Evolutionary conservation across 1,140 invertebrate genomes (phyloP), one percentile per base, ranked within the genome.

Genomic region (Campoletis sonorensis): DNA sequence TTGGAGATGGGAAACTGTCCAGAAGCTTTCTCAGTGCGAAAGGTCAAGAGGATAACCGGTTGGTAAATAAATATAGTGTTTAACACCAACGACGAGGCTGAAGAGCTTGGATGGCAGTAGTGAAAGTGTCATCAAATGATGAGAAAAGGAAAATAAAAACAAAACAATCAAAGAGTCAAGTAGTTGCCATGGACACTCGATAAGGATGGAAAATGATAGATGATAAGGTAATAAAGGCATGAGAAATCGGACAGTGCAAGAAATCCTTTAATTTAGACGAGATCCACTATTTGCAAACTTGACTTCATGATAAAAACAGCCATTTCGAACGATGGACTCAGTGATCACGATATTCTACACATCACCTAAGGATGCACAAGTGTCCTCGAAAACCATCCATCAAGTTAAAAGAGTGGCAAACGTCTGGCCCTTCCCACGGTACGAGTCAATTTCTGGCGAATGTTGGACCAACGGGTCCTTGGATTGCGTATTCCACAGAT

Each of bases 21-120:
- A 23, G 23, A 10, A 27, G 21, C 23, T 64, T 64, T 64, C 21
- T n/a, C 61, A 64, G 26, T 7, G 61, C 40, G 40, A 45, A n/a
- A 64, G 61, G 61, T 64, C 61, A 64, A 27, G 61, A 64, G 61
- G 23, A 15, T 27, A 64, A 15, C n/a, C 61, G 23, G 4, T 64
- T 64, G 61, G 23, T 27, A 79, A 86, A 87, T 85, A 86, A 87
- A 86, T 86, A 78, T 86, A 78, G 81, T 83, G 81, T 86, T 85
- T 83, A 84, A 79, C 64, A 58, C 26, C 21, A 67, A 51, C 26
- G 80, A 83, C 79, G 73, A 18, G 16, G n/a, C 51, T 54, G 1
- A 54, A 4, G n/a, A 11, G 61, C 8, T 7, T 79, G n/a, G n/a
- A n/a, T 81, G 70, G 30, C 61, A n/a, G 4, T 18, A 70, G 78